Evolutionary conservation across 2,888 invertebrate species (phyloP).

Genomic region (Hypselothyrea guttata): DNA sequence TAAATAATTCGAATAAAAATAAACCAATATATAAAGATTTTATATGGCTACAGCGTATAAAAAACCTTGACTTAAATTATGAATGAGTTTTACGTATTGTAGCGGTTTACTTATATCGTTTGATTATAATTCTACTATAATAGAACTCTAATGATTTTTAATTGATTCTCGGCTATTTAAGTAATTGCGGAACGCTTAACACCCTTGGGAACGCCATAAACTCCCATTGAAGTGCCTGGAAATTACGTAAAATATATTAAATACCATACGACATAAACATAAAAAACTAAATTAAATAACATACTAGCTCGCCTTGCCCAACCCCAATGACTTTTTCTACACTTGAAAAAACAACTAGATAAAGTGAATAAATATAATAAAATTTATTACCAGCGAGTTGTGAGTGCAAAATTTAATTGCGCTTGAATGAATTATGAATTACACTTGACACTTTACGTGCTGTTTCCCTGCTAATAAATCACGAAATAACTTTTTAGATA

Average conservation of each 20-base stretch:
- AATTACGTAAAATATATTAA: not conserved
- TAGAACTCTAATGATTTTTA: conserved; percentile 8
- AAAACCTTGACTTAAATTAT: too few species aligned
- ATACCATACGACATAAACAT: not conserved
- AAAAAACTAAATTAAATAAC: conserved; percentile 2
- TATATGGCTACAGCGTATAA: too few species aligned
- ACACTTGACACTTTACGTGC: conserved; percentile 18
- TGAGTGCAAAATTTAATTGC: conserved; percentile 18
- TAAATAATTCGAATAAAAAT: too few species aligned
- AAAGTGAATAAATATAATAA: conserved; percentile 17
- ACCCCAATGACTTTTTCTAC: not conserved
- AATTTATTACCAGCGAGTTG: conserved; percentile 2
- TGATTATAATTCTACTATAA: conserved; percentile 18
- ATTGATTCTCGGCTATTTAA: conserved; percentile 5
- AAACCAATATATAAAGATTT: too few species aligned
- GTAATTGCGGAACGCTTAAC: conserved; percentile 14
- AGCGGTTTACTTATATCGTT: too few species aligned
- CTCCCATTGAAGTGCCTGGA: conserved; percentile 1
- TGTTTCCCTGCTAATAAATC: conserved; percentile 27
- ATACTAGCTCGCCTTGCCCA: conserved; percentile 13
- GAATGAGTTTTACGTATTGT: too few species aligned
- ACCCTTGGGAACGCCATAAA: conserved; percentile 1
- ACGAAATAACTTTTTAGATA: conserved; percentile 18
- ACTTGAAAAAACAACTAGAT: conserved; percentile 17
- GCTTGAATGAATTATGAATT: conserved; percentile 27